These are phyloP conservation scores for Gerris lacustris DNA, from an alignment of 2,888 invertebrate species.

Conservation along the genomic window DNA sequence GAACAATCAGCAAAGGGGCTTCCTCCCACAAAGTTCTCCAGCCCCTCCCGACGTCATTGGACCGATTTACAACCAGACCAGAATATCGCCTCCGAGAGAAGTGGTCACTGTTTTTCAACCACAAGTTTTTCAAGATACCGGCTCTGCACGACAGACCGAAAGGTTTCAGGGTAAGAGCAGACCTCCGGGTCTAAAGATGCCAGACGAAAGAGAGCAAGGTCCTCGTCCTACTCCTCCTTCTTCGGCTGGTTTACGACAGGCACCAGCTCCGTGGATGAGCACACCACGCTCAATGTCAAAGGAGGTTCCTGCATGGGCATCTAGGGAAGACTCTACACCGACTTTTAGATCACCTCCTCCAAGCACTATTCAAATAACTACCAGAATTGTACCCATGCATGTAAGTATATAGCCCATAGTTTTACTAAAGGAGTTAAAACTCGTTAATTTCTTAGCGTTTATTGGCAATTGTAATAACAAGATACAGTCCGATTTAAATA, in stretches of 20 bases:
- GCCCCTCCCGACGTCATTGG: background rate
- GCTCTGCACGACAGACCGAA: background rate
- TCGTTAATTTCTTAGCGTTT: too few relatives aligned
- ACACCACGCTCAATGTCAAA: constrained; percentile 35
- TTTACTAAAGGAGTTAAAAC: too few relatives aligned
- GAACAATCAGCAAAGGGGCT: background rate
- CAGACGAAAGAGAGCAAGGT: background rate
- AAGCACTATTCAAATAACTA: background rate
- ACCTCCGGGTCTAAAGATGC: background rate
- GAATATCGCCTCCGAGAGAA: background rate
- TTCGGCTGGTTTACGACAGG: constrained; percentile 39
- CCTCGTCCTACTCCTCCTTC: constrained; percentile 17
- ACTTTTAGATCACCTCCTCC: constrained; percentile 16
- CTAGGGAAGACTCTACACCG: constrained; percentile 29
- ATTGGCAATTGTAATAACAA: too few relatives aligned
- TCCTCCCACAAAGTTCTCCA: background rate
- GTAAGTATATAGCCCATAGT: too few relatives aligned
- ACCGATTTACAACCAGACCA: background rate
- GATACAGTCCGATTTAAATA: too few relatives aligned
- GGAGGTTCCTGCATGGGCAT: constrained; percentile 42
- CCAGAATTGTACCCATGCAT: too few relatives aligned
- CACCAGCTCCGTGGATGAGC: constrained; percentile 49
- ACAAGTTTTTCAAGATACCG: background rate
- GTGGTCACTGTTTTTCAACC: constrained; percentile 1
- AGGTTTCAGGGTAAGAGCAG: background rate